Evolutionary conservation across 2,797 vertebrate genomes (phyloP).

Genomic region (Neopelma chrysocephalum): DNA sequence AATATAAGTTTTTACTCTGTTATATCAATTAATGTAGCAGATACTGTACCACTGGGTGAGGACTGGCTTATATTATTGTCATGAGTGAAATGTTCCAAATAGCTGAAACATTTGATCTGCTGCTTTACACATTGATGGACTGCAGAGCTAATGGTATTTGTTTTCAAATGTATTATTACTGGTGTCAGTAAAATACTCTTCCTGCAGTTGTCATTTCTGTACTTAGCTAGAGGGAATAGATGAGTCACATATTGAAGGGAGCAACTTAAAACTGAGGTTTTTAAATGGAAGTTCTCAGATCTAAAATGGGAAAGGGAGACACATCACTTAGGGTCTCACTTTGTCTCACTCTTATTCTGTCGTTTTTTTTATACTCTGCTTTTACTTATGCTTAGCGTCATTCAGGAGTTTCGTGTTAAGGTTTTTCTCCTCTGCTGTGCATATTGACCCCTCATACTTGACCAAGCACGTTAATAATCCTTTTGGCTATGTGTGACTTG

Average conservation of each 20-base stretch:
- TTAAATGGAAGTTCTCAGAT: neutral
- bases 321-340: neutral
- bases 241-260: neutral
- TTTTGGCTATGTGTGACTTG: neutral
- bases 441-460: neutral
- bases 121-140: neutral
- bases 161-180: neutral
- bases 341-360: neutral
- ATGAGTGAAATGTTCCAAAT: neutral
- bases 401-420: neutral
- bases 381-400: neutral
- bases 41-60: neutral
- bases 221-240: neutral
- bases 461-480: neutral
- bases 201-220: neutral
- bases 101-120: neutral
- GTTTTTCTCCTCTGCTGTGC: neutral
- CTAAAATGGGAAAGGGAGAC: neutral
- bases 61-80: neutral
- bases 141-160: neutral
- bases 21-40: neutral
- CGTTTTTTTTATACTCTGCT: neutral
- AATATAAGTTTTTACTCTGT: neutral
- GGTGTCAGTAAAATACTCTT: neutral
- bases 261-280: neutral